These are phyloP conservation scores for Boloria selene DNA, from an alignment of 2,888 invertebrate species.

Conservation along the genomic window DNA sequence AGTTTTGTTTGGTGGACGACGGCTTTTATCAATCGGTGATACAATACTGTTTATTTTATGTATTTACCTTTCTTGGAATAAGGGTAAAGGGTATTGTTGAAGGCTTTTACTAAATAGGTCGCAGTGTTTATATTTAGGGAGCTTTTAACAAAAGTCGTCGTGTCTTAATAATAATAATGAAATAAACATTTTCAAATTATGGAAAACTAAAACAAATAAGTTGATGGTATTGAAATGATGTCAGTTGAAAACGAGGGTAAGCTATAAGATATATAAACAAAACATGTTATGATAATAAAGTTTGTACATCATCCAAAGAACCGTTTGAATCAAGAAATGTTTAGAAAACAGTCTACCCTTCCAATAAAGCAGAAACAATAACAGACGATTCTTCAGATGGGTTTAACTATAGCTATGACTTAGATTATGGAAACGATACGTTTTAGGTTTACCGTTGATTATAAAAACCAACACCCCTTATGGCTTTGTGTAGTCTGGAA, in stretches of 20 bases:
- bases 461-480: constrained; percentile 80
- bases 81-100: background rate
- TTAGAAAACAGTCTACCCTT: constrained; percentile 76
- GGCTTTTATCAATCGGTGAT: constrained; percentile 46
- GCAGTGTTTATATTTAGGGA: constrained; percentile 14
- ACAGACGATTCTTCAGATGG: constrained; percentile 67
- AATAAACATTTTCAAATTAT: constrained; percentile 31
- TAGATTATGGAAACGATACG: constrained; percentile 79
- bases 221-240: constrained; percentile 55
- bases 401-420: constrained; percentile 68
- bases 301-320: constrained; percentile 77
- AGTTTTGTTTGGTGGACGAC: constrained; percentile 48
- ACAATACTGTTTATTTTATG: background rate
- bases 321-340: constrained; percentile 70
- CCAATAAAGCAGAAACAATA: constrained; percentile 70
- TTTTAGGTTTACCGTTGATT: constrained; percentile 73
- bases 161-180: constrained; percentile 44
- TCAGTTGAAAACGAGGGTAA: constrained; percentile 62
- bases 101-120: background rate
- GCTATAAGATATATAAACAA: constrained; percentile 77
- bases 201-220: constrained; percentile 56
- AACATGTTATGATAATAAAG: constrained; percentile 79
- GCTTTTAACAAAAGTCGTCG: constrained; percentile 44
- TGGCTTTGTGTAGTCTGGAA: constrained; percentile 80
- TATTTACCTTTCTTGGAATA: constrained; percentile 2